Evolutionary conservation across 2,797 vertebrate species (phyloP).

Genomic region (Tapirus indicus): DNA sequence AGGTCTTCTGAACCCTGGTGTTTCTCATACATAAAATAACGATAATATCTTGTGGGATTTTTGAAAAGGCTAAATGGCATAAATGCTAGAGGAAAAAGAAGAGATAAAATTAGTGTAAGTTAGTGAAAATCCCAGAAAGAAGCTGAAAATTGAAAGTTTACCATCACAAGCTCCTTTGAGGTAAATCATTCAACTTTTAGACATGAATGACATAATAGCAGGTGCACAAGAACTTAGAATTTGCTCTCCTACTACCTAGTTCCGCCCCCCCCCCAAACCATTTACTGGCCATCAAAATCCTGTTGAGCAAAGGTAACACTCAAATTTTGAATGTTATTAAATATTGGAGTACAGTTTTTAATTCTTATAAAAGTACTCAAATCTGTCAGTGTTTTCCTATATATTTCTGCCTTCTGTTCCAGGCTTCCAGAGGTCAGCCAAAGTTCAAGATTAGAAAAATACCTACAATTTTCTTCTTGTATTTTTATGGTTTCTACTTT

Average conservation of each 20-base stretch:
- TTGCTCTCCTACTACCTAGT: neutral
- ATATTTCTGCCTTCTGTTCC: neutral
- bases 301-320: slow-evolving; percentile 44
- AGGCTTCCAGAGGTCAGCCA: neutral
- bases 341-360: neutral
- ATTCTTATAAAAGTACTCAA: slow-evolving; percentile 39
- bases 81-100: neutral
- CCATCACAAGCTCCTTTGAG: neutral
- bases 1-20: neutral
- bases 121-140: slow-evolving; percentile 28
- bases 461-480: slow-evolving; percentile 36
- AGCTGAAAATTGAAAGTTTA: slow-evolving; percentile 23
- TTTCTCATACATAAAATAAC: neutral
- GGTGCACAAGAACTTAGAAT: neutral
- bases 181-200: neutral
- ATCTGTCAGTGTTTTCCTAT: neutral
- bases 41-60: neutral
- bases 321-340: slow-evolving; percentile 11
- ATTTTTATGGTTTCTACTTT: slow-evolving; percentile 60
- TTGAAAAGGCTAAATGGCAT: neutral
- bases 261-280: neutral
- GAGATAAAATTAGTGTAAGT: neutral
- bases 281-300: neutral
- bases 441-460: slow-evolving; percentile 52
- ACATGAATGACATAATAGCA: neutral